phyloP scores from a whole-genome alignment of 2,113 vertebrate species.

The Struthio camelus region DNA sequence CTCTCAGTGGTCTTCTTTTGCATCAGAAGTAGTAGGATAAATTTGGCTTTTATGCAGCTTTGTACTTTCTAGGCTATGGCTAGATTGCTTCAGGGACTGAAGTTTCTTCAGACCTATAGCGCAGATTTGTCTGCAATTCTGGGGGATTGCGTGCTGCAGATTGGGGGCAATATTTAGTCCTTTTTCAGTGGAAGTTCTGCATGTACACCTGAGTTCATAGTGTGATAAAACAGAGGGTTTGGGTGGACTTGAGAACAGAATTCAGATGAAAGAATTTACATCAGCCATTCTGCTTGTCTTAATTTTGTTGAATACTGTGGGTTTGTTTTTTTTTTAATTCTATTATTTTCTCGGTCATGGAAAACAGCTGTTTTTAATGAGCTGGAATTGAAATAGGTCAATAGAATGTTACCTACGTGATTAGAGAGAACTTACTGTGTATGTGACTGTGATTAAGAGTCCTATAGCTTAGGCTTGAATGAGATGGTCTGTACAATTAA shows the following conservation, averaged over 20 bases:
- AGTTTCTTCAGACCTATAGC: background rate
- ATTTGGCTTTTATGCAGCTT: background rate
- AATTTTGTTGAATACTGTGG: background rate
- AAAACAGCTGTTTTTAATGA: conserved; percentile 31
- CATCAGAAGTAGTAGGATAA: background rate
- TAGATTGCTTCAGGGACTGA: background rate
- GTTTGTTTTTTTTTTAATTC: background rate
- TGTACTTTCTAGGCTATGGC: background rate
- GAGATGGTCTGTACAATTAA: background rate
- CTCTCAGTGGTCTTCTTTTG: background rate
- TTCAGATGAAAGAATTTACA: background rate
- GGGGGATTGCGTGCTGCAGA: background rate
- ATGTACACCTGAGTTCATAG: fast-evolving
- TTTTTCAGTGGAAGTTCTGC: background rate
- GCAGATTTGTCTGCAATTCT: background rate
- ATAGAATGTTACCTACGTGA: conserved; percentile 27
- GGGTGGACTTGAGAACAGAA: background rate
- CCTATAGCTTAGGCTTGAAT: background rate
- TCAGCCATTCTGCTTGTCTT: background rate
- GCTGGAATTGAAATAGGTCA: conserved; percentile 16
- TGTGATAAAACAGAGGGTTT: background rate
- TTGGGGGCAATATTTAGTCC: background rate
- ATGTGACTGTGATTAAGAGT: background rate
- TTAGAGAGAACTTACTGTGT: background rate
- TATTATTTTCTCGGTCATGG: background rate